Percentiles rank a stretch among this genome's conserved stretches.
Conservation (phyloP, 2,888 invertebrate species). For the Platycheirus albimanus region DNA sequence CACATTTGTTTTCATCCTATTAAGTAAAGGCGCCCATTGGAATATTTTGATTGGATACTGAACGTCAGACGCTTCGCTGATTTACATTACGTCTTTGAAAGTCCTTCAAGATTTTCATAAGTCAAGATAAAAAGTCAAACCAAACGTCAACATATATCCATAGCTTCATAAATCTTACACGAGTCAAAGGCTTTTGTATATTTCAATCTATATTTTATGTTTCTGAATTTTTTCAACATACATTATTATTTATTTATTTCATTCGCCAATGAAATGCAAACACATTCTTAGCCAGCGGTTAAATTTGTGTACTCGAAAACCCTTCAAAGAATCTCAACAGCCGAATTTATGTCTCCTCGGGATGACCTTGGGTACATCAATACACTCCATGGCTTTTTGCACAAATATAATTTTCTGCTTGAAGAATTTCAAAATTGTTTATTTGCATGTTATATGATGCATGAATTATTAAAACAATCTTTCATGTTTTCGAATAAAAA, state of each 20-base stretch:
- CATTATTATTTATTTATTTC: background rate
- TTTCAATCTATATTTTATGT: too few species aligned
- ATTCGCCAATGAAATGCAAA: background rate
- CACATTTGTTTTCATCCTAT: too few species aligned
- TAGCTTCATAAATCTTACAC: too few species aligned
- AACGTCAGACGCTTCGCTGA: too few species aligned
- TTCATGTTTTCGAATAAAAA: slow-evolving; percentile 2
- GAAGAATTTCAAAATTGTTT: slow-evolving; percentile 37
- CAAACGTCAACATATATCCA: too few species aligned
- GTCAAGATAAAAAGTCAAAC: too few species aligned
- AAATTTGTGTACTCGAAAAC: background rate
- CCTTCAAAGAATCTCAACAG: background rate
- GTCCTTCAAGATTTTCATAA: too few species aligned
- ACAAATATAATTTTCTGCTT: slow-evolving; percentile 28
- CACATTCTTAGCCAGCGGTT: background rate
- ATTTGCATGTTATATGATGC: slow-evolving; percentile 30
- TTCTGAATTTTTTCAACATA: background rate
- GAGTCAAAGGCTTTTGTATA: too few species aligned
- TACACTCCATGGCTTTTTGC: background rate
- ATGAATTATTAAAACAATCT: slow-evolving; percentile 43
- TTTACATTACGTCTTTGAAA: too few species aligned
- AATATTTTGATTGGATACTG: too few species aligned
- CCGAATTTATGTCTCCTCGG: background rate
- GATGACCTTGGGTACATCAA: background rate
- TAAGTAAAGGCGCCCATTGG: too few species aligned